A percentile compares a stretch with the other conserved stretches of the same genome.
Evolutionary conservation across 1,140 invertebrate genomes (phyloP).

Genomic region (Ptiloglossa arizonensis): DNA sequence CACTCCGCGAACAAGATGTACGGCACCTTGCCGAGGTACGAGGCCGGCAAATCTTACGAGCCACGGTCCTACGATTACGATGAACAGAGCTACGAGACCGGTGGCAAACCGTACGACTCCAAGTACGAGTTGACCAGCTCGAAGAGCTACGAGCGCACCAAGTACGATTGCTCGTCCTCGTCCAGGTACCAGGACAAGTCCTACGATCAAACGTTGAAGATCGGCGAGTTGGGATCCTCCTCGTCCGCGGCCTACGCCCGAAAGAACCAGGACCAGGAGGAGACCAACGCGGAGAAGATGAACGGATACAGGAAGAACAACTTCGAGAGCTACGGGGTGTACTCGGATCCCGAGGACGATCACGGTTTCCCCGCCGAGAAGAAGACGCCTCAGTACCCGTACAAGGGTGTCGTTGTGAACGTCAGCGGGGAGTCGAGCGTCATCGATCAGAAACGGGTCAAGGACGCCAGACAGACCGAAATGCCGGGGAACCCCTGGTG

Average conservation of each 20-base stretch:
- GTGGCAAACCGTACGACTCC: conserved; percentile 69
- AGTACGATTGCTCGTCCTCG: conserved; percentile 70
- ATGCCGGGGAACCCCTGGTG: conserved; percentile 79
- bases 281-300: conserved; percentile 71
- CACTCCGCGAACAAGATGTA: conserved; percentile 74
- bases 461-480: conserved; percentile 71
- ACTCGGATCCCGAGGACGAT: conserved; percentile 82
- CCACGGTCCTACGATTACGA: conserved; percentile 71
- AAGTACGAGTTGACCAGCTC: conserved; percentile 79
- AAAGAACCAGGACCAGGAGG: conserved; percentile 77
- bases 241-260: conserved; percentile 66
- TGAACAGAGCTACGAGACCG: conserved; percentile 61
- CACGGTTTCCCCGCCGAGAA: conserved; percentile 80
- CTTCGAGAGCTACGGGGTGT: conserved; percentile 82
- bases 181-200: conserved; percentile 76
- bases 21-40: conserved; percentile 78
- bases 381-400: conserved; percentile 78
- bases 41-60: conserved; percentile 70
- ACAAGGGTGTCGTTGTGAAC: conserved; percentile 82
- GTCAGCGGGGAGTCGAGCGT: conserved; percentile 80
- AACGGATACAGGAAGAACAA: conserved; percentile 81
- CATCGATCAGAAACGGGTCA: conserved; percentile 76
- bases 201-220: conserved; percentile 79
- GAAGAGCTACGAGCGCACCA: conserved; percentile 78
- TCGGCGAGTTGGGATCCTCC: conserved; percentile 73